Conservation (phyloP, 2,797 vertebrate species). For the Chloroceryle amazona region DNA sequence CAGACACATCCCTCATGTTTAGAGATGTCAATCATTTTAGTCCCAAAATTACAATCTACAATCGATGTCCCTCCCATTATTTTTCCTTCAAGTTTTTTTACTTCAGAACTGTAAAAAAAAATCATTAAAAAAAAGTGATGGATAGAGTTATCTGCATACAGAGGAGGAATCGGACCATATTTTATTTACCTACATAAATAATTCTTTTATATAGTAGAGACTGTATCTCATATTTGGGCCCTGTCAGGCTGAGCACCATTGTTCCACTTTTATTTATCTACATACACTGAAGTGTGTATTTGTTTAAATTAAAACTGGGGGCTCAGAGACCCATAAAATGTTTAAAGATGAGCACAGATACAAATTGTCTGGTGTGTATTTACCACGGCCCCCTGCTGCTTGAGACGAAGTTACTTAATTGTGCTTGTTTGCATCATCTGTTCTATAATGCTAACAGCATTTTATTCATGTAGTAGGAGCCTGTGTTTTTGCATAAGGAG, state of each 20-base stretch:
- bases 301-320: slow-evolving; percentile 56
- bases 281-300: background rate
- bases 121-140: background rate
- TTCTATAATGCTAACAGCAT: background rate
- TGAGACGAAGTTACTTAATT: slow-evolving; percentile 48
- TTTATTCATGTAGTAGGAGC: background rate
- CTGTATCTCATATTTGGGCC: background rate
- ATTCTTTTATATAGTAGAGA: background rate
- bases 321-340: background rate
- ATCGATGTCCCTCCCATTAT: background rate
- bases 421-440: slow-evolving; percentile 64
- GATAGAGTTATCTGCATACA: background rate
- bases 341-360: slow-evolving; percentile 29
- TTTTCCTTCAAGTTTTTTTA: background rate
- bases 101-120: background rate
- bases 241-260: background rate
- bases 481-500: background rate
- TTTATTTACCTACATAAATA: slow-evolving; percentile 8
- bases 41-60: background rate
- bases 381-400: slow-evolving; percentile 45
- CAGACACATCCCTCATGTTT: background rate
- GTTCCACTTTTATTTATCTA: background rate
- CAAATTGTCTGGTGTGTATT: slow-evolving; percentile 64
- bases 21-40: background rate
- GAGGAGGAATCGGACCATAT: background rate